phyloP scores from a whole-genome alignment of 2,888 invertebrate genomes.

The Epistrophe eligans region DNA sequence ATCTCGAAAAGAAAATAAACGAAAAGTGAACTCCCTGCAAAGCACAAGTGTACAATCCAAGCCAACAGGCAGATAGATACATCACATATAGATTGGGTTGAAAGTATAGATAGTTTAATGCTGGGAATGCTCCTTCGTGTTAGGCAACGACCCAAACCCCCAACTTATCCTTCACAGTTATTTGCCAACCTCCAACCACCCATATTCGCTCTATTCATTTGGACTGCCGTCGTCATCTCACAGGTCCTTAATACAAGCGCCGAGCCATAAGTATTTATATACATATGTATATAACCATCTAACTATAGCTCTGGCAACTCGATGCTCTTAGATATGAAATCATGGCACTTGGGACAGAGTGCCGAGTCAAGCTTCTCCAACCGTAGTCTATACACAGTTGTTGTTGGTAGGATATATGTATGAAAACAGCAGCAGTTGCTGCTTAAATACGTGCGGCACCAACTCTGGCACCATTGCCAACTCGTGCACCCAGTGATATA shows the following conservation, averaged over 20 bases:
- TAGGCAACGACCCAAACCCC: constrained; percentile 27
- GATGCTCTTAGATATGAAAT: constrained; percentile 73
- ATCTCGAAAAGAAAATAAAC: constrained; percentile 40
- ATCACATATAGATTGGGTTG: constrained; percentile 60
- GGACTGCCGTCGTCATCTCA: constrained; percentile 74
- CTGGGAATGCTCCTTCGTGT: constrained; percentile 48
- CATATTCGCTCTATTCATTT: constrained; percentile 65
- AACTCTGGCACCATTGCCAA: constrained; percentile 48
- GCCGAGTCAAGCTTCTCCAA: constrained; percentile 68
- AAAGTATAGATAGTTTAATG: constrained; percentile 72
- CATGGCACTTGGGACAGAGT: constrained; percentile 76
- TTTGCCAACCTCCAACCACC: constrained; percentile 32
- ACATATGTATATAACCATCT: constrained; percentile 23
- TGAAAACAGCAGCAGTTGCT: constrained; percentile 62
- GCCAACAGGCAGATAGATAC: constrained; percentile 56
- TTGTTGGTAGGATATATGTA: constrained; percentile 57
- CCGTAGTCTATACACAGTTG: constrained; percentile 32
- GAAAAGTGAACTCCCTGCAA: constrained; percentile 65
- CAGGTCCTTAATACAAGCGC: constrained; percentile 64
- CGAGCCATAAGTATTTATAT: constrained; percentile 47
- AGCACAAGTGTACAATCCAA: constrained; percentile 60
- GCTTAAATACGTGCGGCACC: constrained; percentile 73
- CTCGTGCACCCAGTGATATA: constrained; percentile 66
- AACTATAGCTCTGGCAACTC: constrained; percentile 65
- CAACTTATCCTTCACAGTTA: constrained; percentile 24